A percentile compares a stretch with the other conserved stretches of the same genome.
Conservation (phyloP, 1,140 invertebrate genomes). For the Pseudomyrmex pallidus region DNA sequence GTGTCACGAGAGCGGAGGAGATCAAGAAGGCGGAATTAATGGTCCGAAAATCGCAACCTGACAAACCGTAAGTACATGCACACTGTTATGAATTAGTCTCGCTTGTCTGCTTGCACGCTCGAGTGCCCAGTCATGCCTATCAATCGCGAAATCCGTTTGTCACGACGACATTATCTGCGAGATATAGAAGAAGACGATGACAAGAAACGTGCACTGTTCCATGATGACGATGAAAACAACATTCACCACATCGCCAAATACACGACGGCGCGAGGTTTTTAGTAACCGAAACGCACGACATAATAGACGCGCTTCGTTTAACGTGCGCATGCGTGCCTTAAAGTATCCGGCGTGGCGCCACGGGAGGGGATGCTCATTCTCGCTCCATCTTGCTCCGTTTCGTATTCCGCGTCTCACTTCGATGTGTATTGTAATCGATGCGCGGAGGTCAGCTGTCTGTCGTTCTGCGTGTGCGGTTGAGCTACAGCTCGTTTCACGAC, state of each 20-base stretch:
- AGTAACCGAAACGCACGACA: conserved; percentile 13
- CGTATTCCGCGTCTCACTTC: conserved; percentile 5
- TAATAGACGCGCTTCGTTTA: background rate
- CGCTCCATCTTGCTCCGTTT: background rate
- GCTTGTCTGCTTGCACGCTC: background rate
- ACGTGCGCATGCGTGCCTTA: conserved; percentile 60
- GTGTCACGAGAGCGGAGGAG: conserved; percentile 94
- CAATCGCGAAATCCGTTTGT: background rate
- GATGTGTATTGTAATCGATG: conserved; percentile 61
- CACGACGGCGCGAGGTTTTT: conserved; percentile 49
- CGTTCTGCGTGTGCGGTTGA: background rate
- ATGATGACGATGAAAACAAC: background rate
- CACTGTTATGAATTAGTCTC: conserved; percentile 19
- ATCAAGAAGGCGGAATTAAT: conserved; percentile 92
- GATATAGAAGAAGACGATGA: too few species aligned
- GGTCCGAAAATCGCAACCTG: conserved; percentile 92
- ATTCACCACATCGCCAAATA: conserved; percentile 7
- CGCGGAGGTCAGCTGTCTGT: conserved; percentile 49
- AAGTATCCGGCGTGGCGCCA: conserved; percentile 5
- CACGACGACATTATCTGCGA: background rate
- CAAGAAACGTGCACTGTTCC: background rate
- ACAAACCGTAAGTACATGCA: conserved; percentile 93
- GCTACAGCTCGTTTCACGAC: conserved; percentile 52
- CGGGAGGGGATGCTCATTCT: conserved; percentile 40
- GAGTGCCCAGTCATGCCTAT: background rate